phyloP scores from a whole-genome alignment of 2,888 invertebrate genomes.

The Ophraella communa region DNA sequence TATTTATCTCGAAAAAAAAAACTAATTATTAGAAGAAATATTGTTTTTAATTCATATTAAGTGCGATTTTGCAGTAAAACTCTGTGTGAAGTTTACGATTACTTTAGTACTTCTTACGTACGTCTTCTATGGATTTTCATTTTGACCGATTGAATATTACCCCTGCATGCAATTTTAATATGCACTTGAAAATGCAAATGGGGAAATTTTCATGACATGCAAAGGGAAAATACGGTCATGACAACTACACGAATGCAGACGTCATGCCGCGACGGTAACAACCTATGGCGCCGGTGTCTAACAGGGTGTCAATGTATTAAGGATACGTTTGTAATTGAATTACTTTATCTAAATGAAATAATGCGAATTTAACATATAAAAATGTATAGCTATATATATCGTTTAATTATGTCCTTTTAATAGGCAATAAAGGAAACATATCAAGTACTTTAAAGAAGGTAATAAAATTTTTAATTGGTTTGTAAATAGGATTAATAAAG shows the following conservation, averaged over 20 bases:
- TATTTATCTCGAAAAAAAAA: no score
- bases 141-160: not conserved
- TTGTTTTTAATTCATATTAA: no score
- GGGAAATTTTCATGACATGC: not conserved
- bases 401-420: no score
- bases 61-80: no score
- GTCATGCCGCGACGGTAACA: not conserved
- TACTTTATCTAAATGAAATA: not conserved
- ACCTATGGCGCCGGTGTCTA: not conserved
- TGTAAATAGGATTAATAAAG: no score
- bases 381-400: not conserved
- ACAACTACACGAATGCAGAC: not conserved
- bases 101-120: no score
- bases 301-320: not conserved
- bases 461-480: no score
- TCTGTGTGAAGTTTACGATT: no score
- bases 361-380: not conserved
- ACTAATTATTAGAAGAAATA: no score
- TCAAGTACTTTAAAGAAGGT: no score
- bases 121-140: not conserved
- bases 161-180: no score
- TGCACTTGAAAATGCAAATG: constrained; percentile 6
- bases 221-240: not conserved
- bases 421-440: no score
- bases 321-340: not conserved